Conservation (phyloP, 2,797 vertebrate species). For the Psittacula echo region DNA sequence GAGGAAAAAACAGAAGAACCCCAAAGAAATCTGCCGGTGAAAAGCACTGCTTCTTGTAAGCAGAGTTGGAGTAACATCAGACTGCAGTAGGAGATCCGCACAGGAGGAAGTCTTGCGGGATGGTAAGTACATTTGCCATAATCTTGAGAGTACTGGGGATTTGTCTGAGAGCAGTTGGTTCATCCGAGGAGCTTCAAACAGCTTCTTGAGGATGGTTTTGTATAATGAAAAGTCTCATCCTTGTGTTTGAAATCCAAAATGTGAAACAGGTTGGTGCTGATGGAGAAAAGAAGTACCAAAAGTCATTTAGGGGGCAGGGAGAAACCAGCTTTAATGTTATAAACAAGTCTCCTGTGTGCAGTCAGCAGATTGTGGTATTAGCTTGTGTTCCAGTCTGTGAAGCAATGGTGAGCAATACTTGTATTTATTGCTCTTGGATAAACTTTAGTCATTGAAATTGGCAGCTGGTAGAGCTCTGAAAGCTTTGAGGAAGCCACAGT, state of each 20-base stretch:
- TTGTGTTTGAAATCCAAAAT: background rate
- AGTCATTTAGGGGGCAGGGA: background rate
- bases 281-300: background rate
- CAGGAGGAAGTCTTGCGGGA: background rate
- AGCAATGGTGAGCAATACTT: background rate
- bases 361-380: background rate
- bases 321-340: background rate
- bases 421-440: constrained; percentile 23
- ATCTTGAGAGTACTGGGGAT: background rate
- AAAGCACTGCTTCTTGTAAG: background rate
- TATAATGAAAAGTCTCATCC: background rate
- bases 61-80: background rate
- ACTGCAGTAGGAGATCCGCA: background rate
- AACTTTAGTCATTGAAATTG: background rate
- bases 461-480: background rate
- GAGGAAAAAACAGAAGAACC: background rate
- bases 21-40: background rate
- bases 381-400: background rate
- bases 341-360: background rate
- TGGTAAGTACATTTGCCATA: constrained; percentile 24
- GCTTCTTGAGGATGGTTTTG: background rate
- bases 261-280: background rate
- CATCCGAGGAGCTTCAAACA: background rate
- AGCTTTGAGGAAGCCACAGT: background rate
- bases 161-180: background rate